These are phyloP conservation scores for Hirundichthys speculiger DNA, from an alignment of 2,113 vertebrate species.

Conservation along the genomic window DNA sequence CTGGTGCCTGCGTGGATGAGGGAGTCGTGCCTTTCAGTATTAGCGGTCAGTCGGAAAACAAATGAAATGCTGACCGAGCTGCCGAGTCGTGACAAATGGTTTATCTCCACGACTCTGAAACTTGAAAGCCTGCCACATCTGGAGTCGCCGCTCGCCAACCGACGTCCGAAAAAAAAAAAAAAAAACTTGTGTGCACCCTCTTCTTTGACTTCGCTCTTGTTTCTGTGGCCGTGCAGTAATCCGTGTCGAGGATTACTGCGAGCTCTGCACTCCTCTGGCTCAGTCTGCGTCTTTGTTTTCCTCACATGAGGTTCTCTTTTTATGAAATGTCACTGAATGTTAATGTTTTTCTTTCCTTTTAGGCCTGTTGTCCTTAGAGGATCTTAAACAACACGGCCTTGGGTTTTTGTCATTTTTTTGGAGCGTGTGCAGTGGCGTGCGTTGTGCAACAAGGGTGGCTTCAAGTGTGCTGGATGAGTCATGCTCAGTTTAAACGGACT, in stretches of 20 bases:
- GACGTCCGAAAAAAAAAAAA: too few species aligned
- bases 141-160: constrained; percentile 31
- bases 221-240: constrained; percentile 37
- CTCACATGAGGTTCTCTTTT: constrained; percentile 21
- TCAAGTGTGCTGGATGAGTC: constrained; percentile 24
- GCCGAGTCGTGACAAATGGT: constrained; percentile 40
- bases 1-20: constrained; percentile 27
- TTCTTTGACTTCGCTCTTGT: constrained; percentile 19
- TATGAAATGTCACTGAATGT: constrained; percentile 11
- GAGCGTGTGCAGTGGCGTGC: constrained; percentile 8
- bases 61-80: constrained; percentile 37
- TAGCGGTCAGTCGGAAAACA: constrained; percentile 56
- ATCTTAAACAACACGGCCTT: constrained; percentile 15
- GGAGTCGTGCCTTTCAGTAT: constrained; percentile 75
- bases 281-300: constrained; percentile 5
- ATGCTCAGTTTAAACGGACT: too few species aligned
- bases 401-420: constrained; percentile 7
- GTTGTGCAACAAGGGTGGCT: neutral
- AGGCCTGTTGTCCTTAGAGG: constrained; percentile 19
- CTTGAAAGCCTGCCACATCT: constrained; percentile 64
- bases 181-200: constrained; percentile 31
- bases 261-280: constrained; percentile 25
- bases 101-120: constrained; percentile 55
- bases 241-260: constrained; percentile 13
- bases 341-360: too few species aligned